Evolutionary conservation across 2,797 vertebrate species (phyloP).

Genomic region (Gymnopithys bicolor): DNA sequence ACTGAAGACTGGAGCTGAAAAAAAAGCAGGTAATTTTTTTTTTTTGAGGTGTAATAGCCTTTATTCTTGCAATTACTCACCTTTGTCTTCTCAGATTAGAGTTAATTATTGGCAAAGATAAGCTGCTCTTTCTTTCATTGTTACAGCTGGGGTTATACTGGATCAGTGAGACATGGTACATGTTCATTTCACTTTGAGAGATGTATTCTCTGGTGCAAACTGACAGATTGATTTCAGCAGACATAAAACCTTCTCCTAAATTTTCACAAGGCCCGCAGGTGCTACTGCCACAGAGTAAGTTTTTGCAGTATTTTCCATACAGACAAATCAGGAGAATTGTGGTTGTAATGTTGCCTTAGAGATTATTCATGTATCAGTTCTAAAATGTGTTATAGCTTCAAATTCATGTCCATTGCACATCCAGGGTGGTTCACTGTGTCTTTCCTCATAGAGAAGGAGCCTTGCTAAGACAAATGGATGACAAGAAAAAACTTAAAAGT

Average conservation of each 20-base stretch:
- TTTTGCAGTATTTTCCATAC: background rate
- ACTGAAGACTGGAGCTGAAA: background rate
- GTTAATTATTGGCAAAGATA: slow-evolving; percentile 29
- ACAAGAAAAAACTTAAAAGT: background rate
- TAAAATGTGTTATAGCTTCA: background rate
- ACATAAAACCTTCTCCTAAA: background rate
- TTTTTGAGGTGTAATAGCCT: background rate
- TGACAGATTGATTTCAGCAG: slow-evolving; percentile 6
- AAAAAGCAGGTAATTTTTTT: background rate
- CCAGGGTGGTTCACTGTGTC: accelerated
- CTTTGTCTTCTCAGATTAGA: slow-evolving; percentile 11
- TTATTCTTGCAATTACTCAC: slow-evolving; percentile 2
- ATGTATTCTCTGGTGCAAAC: background rate
- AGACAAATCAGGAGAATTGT: background rate
- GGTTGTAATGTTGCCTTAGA: background rate
- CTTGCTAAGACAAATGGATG: background rate
- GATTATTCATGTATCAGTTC: background rate
- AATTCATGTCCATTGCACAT: background rate
- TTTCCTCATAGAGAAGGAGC: background rate
- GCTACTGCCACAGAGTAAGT: background rate
- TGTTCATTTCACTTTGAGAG: background rate
- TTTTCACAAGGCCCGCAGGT: background rate
- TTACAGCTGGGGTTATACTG: background rate
- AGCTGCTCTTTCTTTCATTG: background rate
- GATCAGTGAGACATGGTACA: background rate